These are phyloP conservation scores for Lanius ludovicianus DNA, from an alignment of 2,113 vertebrate genomes.

Conservation along the genomic window DNA sequence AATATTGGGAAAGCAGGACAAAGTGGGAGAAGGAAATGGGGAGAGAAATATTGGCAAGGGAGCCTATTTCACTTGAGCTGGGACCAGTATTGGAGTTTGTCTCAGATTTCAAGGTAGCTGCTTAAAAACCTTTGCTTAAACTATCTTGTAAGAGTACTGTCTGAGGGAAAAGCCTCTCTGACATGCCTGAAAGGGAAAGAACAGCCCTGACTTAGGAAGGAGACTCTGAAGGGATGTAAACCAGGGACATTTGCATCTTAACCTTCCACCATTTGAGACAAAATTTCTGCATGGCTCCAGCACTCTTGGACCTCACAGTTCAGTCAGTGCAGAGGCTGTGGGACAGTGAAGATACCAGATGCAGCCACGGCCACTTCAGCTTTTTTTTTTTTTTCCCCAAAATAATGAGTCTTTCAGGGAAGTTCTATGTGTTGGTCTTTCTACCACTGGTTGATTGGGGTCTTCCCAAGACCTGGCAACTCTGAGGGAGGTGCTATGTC, in stretches of 20 bases:
- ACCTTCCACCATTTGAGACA: rapidly evolving
- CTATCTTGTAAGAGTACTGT: not conserved
- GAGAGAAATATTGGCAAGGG: not conserved
- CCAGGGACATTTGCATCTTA: not conserved
- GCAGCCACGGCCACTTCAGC: not conserved
- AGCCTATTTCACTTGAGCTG: not conserved
- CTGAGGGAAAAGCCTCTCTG: not conserved
- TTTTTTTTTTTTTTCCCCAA: not conserved
- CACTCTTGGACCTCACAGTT: rapidly evolving
- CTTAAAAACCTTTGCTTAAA: not conserved
- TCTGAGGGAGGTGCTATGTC: not conserved
- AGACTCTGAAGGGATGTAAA: not conserved
- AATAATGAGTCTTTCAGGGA: not conserved
- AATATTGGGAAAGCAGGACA: not conserved
- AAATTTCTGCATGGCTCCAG: rapidly evolving
- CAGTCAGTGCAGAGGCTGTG: not conserved
- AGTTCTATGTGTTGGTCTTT: not conserved
- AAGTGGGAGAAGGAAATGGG: slow-evolving; percentile 10
- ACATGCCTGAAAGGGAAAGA: not conserved
- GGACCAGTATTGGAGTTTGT: not conserved
- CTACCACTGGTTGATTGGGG: not conserved
- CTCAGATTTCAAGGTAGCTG: slow-evolving; percentile 5
- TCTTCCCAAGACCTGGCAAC: not conserved
- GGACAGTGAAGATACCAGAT: not conserved
- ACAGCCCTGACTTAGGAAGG: not conserved